Conservation (phyloP, 2,797 vertebrate species). For the Petrocephalus sullivani region DNA sequence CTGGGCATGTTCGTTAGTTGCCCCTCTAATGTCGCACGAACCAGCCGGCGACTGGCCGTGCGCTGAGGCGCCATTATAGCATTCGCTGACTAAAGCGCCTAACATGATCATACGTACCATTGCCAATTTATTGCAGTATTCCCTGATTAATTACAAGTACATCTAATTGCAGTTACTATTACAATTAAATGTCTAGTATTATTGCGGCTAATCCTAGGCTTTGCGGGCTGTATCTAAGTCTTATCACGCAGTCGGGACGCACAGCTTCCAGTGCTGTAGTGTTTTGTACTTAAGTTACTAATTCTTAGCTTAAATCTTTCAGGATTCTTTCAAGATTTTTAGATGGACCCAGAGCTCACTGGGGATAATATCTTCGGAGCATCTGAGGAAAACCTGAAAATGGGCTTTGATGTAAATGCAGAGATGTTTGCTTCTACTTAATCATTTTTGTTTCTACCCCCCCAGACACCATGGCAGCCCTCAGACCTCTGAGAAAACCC, state of each 20-base stretch:
- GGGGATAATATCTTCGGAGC: not conserved
- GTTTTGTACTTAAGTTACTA: not conserved
- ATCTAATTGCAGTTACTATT: not conserved
- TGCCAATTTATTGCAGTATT: not conserved
- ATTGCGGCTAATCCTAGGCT: not conserved
- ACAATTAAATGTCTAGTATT: not conserved
- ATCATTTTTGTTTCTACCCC: not conserved
- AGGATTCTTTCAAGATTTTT: not conserved
- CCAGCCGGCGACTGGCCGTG: not conserved
- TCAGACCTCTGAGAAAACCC: slow-evolving; percentile 86
- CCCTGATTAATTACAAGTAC: too few relatives aligned
- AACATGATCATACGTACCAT: not conserved
- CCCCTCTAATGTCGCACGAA: not conserved
- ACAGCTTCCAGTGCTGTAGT: not conserved
- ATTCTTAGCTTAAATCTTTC: not conserved
- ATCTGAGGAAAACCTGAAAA: not conserved
- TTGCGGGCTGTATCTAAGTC: not conserved
- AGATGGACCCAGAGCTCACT: not conserved
- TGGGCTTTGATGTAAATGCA: not conserved
- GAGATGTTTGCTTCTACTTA: not conserved
- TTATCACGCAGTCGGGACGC: not conserved
- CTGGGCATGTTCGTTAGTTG: not conserved
- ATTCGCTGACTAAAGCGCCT: not conserved
- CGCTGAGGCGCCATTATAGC: not conserved
- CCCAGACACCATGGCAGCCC: slow-evolving; percentile 80